Conservation (phyloP, 2,888 invertebrate genomes). For the Ectemnius cavifrons region DNA sequence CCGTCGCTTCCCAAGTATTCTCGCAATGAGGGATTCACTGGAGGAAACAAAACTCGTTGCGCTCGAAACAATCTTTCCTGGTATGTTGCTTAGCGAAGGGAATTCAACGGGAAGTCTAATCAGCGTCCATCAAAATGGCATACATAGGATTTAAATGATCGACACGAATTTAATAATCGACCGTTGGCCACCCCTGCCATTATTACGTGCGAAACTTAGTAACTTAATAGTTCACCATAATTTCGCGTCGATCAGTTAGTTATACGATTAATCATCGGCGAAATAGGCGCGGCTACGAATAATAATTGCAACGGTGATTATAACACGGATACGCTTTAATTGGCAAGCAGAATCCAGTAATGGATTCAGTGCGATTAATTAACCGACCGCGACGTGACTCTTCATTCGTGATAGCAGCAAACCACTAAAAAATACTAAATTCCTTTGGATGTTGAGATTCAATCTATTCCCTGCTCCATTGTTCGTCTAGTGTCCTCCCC, state of each 20-base stretch:
- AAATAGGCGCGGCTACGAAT: conserved; percentile 52
- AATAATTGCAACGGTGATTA: conserved; percentile 61
- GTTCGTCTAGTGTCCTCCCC: too few relatives aligned
- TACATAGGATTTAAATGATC: too few relatives aligned
- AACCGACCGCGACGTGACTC: conserved; percentile 42
- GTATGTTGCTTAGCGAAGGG: too few relatives aligned
- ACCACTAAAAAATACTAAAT: not conserved
- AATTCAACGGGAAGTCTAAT: too few relatives aligned
- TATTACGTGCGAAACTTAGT: conserved; percentile 60
- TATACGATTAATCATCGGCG: conserved; percentile 60
- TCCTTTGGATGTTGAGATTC: too few relatives aligned
- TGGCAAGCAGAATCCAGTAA: conserved; percentile 40
- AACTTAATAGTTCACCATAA: conserved; percentile 64
- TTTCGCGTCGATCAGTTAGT: conserved; percentile 55
- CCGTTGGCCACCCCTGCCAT: conserved; percentile 29
- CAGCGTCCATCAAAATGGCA: too few relatives aligned
- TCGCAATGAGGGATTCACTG: not conserved
- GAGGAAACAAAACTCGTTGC: not conserved
- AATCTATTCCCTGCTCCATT: too few relatives aligned
- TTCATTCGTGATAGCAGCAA: conserved; percentile 18
- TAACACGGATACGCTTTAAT: conserved; percentile 53
- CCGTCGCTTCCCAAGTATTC: not conserved
- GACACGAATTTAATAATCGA: too few relatives aligned
- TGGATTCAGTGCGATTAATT: conserved; percentile 58
- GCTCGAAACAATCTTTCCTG: too few relatives aligned